phyloP scores from a whole-genome alignment of 2,113 vertebrate species.

The Nettapus auritus region DNA sequence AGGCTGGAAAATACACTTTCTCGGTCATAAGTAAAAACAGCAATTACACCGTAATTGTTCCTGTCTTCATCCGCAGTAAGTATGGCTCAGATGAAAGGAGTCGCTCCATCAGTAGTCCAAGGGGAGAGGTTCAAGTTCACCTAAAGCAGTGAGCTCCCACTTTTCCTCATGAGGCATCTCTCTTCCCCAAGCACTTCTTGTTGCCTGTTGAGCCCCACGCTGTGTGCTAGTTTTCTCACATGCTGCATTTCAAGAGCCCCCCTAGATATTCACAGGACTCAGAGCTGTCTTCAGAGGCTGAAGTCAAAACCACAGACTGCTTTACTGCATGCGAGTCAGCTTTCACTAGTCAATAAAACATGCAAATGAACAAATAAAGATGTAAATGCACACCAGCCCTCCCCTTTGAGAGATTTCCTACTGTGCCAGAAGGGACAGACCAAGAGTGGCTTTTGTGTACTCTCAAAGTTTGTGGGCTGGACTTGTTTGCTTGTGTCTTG shows the following conservation, averaged over 20 bases:
- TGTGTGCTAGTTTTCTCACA: not conserved
- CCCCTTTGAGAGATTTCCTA: not conserved
- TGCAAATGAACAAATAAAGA: slow-evolving; percentile 18
- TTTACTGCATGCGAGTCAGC: not conserved
- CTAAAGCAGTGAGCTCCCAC: not conserved
- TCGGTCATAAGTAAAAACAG: slow-evolving; percentile 56
- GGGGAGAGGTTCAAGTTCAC: not conserved
- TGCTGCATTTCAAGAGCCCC: not conserved
- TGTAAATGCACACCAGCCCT: not conserved
- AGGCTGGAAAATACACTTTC: slow-evolving; percentile 82
- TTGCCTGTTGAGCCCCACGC: not conserved
- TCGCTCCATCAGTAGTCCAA: not conserved
- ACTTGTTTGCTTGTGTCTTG: not conserved
- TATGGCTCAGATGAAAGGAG: not conserved
- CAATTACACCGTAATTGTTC: slow-evolving; percentile 74
- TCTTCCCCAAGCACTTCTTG: not conserved
- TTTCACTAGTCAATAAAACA: not conserved
- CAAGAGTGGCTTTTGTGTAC: not conserved
- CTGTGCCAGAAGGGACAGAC: not conserved
- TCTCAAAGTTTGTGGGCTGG: accelerated
- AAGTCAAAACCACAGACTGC: not conserved
- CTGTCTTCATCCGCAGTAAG: slow-evolving; percentile 79
- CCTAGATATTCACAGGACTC: not conserved
- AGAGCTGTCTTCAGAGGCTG: not conserved
- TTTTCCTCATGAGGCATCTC: not conserved